These are phyloP conservation scores for Clavelina lepadiformis DNA, from an alignment of 23 tunicate genomes.

Conservation along the genomic window DNA sequence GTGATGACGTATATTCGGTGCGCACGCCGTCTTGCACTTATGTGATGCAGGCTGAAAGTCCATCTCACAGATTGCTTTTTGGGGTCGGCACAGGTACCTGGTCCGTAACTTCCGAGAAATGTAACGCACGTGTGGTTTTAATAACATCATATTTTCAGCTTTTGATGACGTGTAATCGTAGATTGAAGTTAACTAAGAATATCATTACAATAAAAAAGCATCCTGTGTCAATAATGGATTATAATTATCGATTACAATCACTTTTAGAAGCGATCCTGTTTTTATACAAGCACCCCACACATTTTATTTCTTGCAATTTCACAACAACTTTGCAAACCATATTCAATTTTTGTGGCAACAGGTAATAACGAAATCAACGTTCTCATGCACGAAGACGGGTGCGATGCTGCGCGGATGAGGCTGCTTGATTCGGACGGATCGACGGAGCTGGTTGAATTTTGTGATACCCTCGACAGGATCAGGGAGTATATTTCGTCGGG, in stretches of 20 bases:
- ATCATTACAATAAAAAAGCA: too few relatives aligned
- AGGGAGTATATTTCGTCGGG: conserved; percentile 46
- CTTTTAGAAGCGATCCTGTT: too few relatives aligned
- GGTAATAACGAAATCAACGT: conserved; percentile 34
- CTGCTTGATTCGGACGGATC: conserved; percentile 36
- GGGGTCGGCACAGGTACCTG: conserved; percentile 45
- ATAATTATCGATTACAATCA: too few relatives aligned
- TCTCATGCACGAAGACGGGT: conserved; percentile 13
- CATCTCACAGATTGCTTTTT: conserved; percentile 41
- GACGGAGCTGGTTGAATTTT: background rate
- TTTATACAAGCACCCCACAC: background rate
- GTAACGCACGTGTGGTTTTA: too few relatives aligned
- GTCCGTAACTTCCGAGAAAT: too few relatives aligned
- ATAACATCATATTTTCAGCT: too few relatives aligned
- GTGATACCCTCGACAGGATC: conserved; percentile 13
- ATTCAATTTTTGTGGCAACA: background rate
- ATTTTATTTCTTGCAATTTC: too few relatives aligned
- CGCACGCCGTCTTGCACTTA: conserved; percentile 13
- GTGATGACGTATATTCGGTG: conserved; percentile 5
- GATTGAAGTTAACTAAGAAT: too few relatives aligned
- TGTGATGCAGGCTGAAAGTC: conserved; percentile 15
- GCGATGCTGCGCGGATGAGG: conserved; percentile 21
- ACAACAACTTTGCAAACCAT: background rate
- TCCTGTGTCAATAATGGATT: too few relatives aligned
- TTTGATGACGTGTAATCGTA: too few relatives aligned